A percentile compares a stretch with the other conserved stretches of the same genome.
Conservation (phyloP, 2,888 invertebrate genomes). For the Ectemnius lituratus region DNA sequence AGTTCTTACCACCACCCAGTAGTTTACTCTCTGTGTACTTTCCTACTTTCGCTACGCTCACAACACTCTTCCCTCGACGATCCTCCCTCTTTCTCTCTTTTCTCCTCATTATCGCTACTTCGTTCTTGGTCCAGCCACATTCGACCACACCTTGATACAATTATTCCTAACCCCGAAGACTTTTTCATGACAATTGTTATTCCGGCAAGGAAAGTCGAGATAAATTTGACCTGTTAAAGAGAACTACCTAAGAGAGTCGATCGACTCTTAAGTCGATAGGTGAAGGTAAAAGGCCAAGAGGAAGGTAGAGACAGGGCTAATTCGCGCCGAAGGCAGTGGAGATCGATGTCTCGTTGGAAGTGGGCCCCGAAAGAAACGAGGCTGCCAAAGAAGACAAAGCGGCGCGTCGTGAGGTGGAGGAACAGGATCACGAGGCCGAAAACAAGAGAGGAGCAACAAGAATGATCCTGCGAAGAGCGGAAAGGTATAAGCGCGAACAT, state of each 20-base stretch:
- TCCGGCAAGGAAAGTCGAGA: too few relatives aligned
- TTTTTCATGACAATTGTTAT: too few relatives aligned
- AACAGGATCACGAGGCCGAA: background rate
- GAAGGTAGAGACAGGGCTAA: background rate
- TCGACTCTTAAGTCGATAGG: too few relatives aligned
- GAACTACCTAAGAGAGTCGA: too few relatives aligned
- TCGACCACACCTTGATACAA: too few relatives aligned
- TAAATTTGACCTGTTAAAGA: too few relatives aligned
- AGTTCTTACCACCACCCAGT: background rate
- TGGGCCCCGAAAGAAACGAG: slow-evolving; percentile 36
- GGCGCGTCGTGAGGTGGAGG: slow-evolving; percentile 4
- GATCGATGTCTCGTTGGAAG: slow-evolving; percentile 55
- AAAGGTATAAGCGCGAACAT: slow-evolving; percentile 16
- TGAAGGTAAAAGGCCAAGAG: background rate
- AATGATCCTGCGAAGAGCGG: slow-evolving; percentile 34
- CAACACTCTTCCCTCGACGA: too few relatives aligned
- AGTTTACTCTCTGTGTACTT: background rate
- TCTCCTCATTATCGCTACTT: too few relatives aligned
- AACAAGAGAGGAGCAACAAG: slow-evolving; percentile 27
- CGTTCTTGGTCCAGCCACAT: too few relatives aligned
- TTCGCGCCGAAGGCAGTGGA: slow-evolving; percentile 26
- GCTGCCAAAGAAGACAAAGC: slow-evolving; percentile 56
- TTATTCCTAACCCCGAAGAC: too few relatives aligned
- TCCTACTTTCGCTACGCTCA: background rate
- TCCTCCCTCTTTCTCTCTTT: too few relatives aligned